Base-by-base conservation (phyloP, 2,797 vertebrate genomes). In the Rhincodon typus region DNA sequence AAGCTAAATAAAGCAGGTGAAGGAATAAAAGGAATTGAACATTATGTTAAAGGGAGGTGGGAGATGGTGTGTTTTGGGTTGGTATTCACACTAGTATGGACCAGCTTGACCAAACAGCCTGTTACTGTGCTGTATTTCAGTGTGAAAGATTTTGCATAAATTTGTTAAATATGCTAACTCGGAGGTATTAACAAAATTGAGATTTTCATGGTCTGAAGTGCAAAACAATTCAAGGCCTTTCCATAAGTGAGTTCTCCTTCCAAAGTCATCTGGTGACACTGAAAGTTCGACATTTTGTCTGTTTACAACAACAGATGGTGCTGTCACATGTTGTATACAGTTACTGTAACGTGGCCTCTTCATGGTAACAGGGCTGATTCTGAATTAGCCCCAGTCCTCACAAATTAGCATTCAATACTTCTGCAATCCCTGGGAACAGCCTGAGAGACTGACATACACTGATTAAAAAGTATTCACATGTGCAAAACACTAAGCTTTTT, bases 251-350 rank as follows among this genome's bases (percentile, higher is more conserved):
- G 15, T 62, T 96, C 96, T 96, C 46, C 46, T 50, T 50, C 46
- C 46, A 96, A 96, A 96, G 94, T 95, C 96, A 50, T 96, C 96
- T 96, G 96, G 66, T 96, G 96, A 96, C 91, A n/a, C 62, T 96
- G 86, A 84, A 96, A 96, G 94, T 95, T 0, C 96, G 96, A 82
- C 50, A 95, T 95, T 96, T 96, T 96, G 96, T 88, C 96, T 96
- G 96, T 95, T 96, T 27, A 27, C 4, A 66, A 95, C 96, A n/a
- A 15, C 88, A 97, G 96, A 97, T 96, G 95, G 96, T 88, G 96
- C 96, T 96, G 96, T 96, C 97, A 96, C 94, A 96, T 57, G 79
- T 1, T 42, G 96, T 96, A 96, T 96, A 96, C 96, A 96, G 96
- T 96, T 91, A 66, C 69, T 62, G 46, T 2, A 74, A 96, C 96